Evolutionary conservation across 1,140 invertebrate genomes (phyloP).

Genomic region (Drosophila kikkawai): DNA sequence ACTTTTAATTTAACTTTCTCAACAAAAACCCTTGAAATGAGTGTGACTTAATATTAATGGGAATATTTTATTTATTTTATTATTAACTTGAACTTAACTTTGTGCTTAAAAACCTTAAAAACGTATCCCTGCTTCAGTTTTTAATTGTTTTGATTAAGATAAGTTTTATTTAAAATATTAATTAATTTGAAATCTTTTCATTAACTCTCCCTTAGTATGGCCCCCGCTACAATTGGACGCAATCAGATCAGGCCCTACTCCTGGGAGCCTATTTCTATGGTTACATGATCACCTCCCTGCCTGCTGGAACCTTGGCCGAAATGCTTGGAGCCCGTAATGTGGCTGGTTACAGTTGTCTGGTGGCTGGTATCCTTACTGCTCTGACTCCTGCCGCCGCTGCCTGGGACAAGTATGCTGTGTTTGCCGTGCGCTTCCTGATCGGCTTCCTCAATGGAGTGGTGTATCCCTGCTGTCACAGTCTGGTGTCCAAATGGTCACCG

Average conservation of each 20-base stretch:
- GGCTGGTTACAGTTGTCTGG: slow-evolving; percentile 86
- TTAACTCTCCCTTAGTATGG: slow-evolving; percentile 84
- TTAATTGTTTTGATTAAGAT: background rate
- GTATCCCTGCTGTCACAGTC: slow-evolving; percentile 90
- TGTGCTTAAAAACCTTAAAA: background rate
- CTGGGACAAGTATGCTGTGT: slow-evolving; percentile 87
- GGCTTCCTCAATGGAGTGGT: slow-evolving; percentile 89
- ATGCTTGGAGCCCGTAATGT: slow-evolving; percentile 91
- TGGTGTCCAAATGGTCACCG: slow-evolving; percentile 91
- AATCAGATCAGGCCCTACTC: slow-evolving; percentile 88
- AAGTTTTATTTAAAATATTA: background rate
- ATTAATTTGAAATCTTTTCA: background rate
- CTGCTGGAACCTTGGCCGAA: slow-evolving; percentile 90
- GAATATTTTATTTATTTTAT: background rate
- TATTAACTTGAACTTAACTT: too few relatives aligned
- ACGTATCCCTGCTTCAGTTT: background rate
- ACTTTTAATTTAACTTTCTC: background rate
- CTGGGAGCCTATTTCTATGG: slow-evolving; percentile 90
- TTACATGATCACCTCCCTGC: slow-evolving; percentile 87
- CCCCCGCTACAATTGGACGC: slow-evolving; percentile 87
- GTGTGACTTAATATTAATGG: background rate
- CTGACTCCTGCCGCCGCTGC: slow-evolving; percentile 88
- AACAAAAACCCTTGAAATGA: background rate
- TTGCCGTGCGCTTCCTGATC: slow-evolving; percentile 88
- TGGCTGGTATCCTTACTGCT: slow-evolving; percentile 89